Evolutionary conservation across 92 coral and sea anemone genomes (phyloP).

Genomic region (Actinostola sp.): DNA sequence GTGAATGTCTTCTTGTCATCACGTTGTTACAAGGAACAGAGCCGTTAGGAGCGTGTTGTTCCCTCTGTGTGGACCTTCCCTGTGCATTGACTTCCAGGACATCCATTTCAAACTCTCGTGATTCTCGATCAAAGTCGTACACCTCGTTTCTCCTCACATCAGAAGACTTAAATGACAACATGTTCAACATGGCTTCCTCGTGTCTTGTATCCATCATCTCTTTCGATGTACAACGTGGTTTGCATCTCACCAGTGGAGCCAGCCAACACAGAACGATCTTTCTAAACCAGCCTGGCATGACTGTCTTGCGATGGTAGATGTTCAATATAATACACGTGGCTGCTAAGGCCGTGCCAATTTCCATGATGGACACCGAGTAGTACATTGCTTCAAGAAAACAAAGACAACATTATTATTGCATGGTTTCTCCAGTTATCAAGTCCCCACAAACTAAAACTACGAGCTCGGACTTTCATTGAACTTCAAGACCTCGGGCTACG

Average conservation of each 20-base stretch:
- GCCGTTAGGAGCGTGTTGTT: constrained; percentile 82
- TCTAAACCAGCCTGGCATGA: constrained; percentile 84
- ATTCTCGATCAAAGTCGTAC: constrained; percentile 79
- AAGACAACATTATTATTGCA: not conserved
- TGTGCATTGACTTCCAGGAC: constrained; percentile 59
- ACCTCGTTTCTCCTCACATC: constrained; percentile 73
- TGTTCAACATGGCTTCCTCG: constrained; percentile 66
- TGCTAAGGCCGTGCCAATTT: constrained; percentile 87
- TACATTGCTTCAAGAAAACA: constrained; percentile 71
- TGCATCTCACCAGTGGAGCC: constrained; percentile 73
- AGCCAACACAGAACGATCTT: constrained; percentile 83
- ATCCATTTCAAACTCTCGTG: constrained; percentile 85
- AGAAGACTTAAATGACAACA: constrained; percentile 56
- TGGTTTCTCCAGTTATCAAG: not conserved
- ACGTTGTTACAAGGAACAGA: constrained; percentile 60
- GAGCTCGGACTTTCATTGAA: too few species aligned
- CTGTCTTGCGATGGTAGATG: constrained; percentile 84
- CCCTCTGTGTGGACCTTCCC: constrained; percentile 43
- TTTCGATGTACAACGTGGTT: constrained; percentile 57
- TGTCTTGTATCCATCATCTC: constrained; percentile 34
- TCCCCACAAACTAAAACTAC: too few species aligned
- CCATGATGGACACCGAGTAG: constrained; percentile 94
- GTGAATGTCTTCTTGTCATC: constrained; percentile 62
- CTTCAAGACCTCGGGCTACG: too few species aligned
- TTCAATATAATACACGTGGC: constrained; percentile 87